A percentile compares a stretch with the other conserved stretches of the same genome.
Conservation (phyloP, 2,888 invertebrate species). For the Dastarcus helophoroides region DNA sequence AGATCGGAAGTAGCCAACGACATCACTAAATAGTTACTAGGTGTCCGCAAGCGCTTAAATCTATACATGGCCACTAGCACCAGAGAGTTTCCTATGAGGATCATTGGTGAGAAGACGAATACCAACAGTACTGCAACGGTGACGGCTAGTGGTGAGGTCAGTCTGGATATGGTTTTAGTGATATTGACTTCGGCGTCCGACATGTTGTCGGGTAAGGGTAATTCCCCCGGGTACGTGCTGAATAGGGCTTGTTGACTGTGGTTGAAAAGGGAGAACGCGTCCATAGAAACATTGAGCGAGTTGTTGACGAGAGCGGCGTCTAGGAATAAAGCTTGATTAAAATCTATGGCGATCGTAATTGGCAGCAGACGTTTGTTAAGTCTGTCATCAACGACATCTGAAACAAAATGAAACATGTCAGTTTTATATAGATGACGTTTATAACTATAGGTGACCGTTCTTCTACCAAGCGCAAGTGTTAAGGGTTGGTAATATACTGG, state of each 20-base stretch:
- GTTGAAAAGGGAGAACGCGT: conserved; percentile 24
- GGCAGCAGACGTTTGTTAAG: too few relatives aligned
- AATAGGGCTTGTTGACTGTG: conserved; percentile 27
- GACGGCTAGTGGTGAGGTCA: conserved; percentile 36
- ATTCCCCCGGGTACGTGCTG: conserved; percentile 23
- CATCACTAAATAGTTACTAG: conserved; percentile 49
- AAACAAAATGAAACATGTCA: too few relatives aligned
- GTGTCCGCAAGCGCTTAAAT: conserved; percentile 48
- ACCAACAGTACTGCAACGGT: conserved; percentile 40
- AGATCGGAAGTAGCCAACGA: conserved; percentile 50
- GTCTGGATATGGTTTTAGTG: conserved; percentile 27
- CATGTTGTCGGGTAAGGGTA: conserved; percentile 23
- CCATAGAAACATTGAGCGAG: conserved; percentile 31
- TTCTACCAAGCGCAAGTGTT: too few relatives aligned
- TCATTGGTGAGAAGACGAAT: conserved; percentile 45
- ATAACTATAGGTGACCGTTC: too few relatives aligned
- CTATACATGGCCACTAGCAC: conserved; percentile 47
- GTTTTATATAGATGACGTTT: too few relatives aligned
- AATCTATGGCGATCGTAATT: too few relatives aligned
- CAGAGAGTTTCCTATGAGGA: conserved; percentile 46
- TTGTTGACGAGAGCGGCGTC: too few relatives aligned
- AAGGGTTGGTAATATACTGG: too few relatives aligned
- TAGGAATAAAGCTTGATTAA: too few relatives aligned
- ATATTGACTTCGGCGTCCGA: conserved; percentile 29
- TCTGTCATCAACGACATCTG: too few relatives aligned